These are phyloP conservation scores for Pyxicephalus adspersus DNA, from an alignment of 2,113 vertebrate genomes.

Conservation along the genomic window DNA sequence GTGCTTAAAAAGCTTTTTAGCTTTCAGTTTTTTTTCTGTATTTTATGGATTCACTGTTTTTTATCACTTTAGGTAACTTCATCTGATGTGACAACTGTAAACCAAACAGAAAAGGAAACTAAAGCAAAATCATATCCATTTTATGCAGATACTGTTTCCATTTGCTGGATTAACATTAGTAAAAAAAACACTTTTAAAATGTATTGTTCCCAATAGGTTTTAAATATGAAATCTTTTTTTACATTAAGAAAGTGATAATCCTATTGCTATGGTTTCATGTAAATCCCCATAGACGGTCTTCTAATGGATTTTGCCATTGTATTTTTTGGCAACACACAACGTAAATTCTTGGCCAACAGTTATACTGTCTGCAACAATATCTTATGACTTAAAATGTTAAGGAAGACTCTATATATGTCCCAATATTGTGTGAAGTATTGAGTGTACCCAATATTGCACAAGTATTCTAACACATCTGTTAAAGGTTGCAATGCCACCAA, in stretches of 20 bases:
- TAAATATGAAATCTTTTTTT: neutral
- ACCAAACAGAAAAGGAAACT: neutral
- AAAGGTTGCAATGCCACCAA: too few species aligned
- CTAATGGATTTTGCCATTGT: neutral
- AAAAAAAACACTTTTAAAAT: neutral
- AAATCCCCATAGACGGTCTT: neutral
- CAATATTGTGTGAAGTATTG: too few species aligned
- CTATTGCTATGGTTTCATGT: neutral
- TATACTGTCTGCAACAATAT: neutral
- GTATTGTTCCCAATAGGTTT: neutral
- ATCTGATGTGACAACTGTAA: conserved; percentile 23
- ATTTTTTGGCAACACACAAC: neutral
- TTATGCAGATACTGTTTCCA: neutral
- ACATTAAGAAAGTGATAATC: neutral
- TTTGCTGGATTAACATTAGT: neutral
- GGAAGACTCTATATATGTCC: too few species aligned
- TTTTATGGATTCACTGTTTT: conserved; percentile 29
- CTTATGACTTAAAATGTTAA: too few species aligned
- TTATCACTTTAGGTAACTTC: conserved; percentile 13
- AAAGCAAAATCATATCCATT: neutral
- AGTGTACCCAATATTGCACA: too few species aligned
- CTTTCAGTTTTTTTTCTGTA: conserved; percentile 48
- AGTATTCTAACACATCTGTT: too few species aligned
- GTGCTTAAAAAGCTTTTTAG: conserved; percentile 64
- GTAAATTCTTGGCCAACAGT: neutral